phyloP scores from a whole-genome alignment of 2,888 invertebrate species.

The Hypsopygia costalis region DNA sequence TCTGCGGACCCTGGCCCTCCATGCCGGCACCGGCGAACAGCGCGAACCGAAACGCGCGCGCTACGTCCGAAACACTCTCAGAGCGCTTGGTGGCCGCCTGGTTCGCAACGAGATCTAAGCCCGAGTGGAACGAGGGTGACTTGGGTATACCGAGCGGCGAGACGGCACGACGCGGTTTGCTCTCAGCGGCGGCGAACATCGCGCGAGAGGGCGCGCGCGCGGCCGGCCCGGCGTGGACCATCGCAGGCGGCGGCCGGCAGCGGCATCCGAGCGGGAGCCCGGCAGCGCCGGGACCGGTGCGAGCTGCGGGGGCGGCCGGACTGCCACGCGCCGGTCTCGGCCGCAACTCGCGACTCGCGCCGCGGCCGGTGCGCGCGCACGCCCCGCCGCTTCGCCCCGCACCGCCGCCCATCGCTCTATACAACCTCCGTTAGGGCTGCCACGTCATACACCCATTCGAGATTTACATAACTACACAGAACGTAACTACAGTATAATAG shows the following conservation, averaged over 20 bases:
- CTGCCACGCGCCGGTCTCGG: conserved; percentile 50
- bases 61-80: conserved; percentile 71
- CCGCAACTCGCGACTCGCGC: conserved; percentile 23
- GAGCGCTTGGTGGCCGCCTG: conserved; percentile 71
- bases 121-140: conserved; percentile 93
- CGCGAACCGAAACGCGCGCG: conserved; percentile 73
- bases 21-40: conserved; percentile 57
- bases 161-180: conserved; percentile 75
- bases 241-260: conserved; percentile 78
- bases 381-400: conserved; percentile 22
- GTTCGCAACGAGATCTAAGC: conserved; percentile 88
- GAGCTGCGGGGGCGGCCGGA: conserved; percentile 72
- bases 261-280: conserved; percentile 76
- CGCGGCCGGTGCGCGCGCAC: conserved; percentile 39
- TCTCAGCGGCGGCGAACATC: conserved; percentile 76
- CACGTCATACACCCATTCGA: conserved; percentile 27
- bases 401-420: conserved; percentile 38
- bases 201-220: conserved; percentile 77
- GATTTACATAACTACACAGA: conserved; percentile 29
- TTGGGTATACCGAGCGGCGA: conserved; percentile 89
- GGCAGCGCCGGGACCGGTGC: conserved; percentile 71
- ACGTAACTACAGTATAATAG: conserved; percentile 18
- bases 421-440: conserved; percentile 59
- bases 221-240: conserved; percentile 80
- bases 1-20: conserved; percentile 62